Base-by-base conservation (phyloP, 1,140 invertebrate genomes). In the Liolophura sinensis region DNA sequence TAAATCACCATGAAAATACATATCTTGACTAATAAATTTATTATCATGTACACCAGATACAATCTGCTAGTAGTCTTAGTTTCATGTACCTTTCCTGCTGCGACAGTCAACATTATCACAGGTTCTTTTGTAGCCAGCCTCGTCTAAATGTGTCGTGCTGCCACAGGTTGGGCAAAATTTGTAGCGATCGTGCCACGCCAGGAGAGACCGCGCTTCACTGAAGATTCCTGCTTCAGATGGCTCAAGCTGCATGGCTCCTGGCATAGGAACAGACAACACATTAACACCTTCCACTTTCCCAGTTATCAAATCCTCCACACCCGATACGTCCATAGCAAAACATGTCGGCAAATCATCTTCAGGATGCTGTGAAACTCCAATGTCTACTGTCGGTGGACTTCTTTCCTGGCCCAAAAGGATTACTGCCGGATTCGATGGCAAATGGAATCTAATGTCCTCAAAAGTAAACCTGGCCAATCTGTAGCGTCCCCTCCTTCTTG, bases 91-190 rank as follows among this genome's bases (percentile, higher is more conserved):
- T 70, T 80, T 78, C 31, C 74, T 72, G 65, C 77, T 77, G 24
- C 67, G 61, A 66, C 82, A 81, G 48, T 80, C 65, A 58, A 73
- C 64, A 64, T 85, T 78, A 48, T 70, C 64, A 74, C 83, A 86
- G 15, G 68, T 67, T 67, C 80, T 76, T 72, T 83, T 79, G 59
- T 80, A 81, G 11, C 83, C 85, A 18, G 82, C 79, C 40, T 85
- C 78, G 46, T 79, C 78, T 22, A 82, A 40, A 9, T 49, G 67
- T 12, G 82, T 78, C 14, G 68, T 50, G 61, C 71, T 76, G 0
- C 86, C 85, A 80, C 87, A 87, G 5, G 78, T 81, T 9, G 84
- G 76, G 73, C 87, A 87, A 72, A 84, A 87, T 52, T 81, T 78
- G 60, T 83, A 83, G 1, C 71, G 73, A 47, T 83, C 75, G 60